Evolutionary conservation across 1,140 invertebrate species (phyloP).

Genomic region (Globodera rostochiensis): DNA sequence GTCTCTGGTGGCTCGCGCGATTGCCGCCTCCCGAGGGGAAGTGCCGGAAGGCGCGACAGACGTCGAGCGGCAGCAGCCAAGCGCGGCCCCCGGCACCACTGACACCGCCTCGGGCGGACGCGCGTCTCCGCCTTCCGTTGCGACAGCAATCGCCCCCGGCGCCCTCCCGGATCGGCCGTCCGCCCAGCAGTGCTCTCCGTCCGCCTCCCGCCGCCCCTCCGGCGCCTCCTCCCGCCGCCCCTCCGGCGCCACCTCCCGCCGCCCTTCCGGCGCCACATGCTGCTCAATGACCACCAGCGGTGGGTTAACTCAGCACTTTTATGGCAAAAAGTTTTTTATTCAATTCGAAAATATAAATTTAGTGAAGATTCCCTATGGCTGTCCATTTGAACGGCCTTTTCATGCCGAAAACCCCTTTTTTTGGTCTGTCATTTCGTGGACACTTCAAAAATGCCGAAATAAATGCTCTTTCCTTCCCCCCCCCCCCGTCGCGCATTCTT

Average conservation of each 20-base stretch:
- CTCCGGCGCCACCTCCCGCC: background rate
- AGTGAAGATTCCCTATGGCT: too few species aligned
- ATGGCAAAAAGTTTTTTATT: too few species aligned
- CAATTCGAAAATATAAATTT: too few species aligned
- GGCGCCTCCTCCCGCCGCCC: background rate
- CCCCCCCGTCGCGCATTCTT: too few species aligned
- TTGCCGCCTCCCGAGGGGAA: constrained; percentile 1
- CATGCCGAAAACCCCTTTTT: too few species aligned
- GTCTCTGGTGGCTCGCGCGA: constrained; percentile 2
- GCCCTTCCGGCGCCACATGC: background rate
- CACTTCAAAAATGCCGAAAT: too few species aligned
- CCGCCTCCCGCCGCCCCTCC: background rate
- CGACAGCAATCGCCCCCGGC: background rate
- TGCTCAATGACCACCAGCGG: constrained; percentile 6
- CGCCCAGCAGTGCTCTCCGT: background rate
- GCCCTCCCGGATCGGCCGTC: background rate
- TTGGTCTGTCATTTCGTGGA: too few species aligned
- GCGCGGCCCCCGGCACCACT: background rate
- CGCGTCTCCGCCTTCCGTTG: background rate
- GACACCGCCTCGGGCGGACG: constrained; percentile 28
- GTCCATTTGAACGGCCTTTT: too few species aligned
- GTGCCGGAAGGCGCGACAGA: constrained; percentile 1
- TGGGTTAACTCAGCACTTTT: background rate
- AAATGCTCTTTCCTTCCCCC: too few species aligned
- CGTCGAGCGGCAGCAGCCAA: constrained; percentile 4